Percentiles rank a stretch among this genome's conserved stretches.
Evolutionary conservation across 2,797 vertebrate species (phyloP).

Genomic region (Heliangelus exortis): DNA sequence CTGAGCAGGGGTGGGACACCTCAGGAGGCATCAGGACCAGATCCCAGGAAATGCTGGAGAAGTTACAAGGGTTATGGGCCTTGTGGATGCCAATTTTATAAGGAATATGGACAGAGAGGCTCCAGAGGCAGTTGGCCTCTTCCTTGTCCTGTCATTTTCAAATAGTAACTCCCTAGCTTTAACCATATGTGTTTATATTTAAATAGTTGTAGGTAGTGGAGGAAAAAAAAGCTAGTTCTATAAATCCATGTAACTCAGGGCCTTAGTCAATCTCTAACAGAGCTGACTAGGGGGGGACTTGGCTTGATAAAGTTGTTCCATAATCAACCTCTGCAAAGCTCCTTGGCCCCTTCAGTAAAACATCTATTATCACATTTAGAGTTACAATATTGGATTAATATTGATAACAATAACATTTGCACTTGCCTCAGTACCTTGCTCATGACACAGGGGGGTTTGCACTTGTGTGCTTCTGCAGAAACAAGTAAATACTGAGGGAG

Average conservation of each 20-base stretch:
- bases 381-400: not conserved
- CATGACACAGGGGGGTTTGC: not conserved
- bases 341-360: not conserved
- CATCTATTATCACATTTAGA: not conserved
- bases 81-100: not conserved
- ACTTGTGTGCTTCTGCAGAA: not conserved
- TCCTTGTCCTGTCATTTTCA: not conserved
- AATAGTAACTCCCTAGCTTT: not conserved
- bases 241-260: not conserved
- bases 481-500: not conserved
- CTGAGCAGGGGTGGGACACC: not conserved
- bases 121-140: not conserved
- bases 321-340: not conserved
- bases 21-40: not conserved
- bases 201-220: not conserved
- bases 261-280: not conserved
- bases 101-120: not conserved
- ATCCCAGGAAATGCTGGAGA: not conserved
- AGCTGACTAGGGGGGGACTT: not conserved
- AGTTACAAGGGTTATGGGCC: not conserved
- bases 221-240: not conserved
- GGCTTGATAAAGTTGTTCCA: not conserved
- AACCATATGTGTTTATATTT: not conserved
- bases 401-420: not conserved
- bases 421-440: not conserved